Percentiles rank a stretch among this genome's conserved stretches.
phyloP scores from a whole-genome alignment of 1,140 invertebrate species.

The Brachionus asplanchnoidis region DNA sequence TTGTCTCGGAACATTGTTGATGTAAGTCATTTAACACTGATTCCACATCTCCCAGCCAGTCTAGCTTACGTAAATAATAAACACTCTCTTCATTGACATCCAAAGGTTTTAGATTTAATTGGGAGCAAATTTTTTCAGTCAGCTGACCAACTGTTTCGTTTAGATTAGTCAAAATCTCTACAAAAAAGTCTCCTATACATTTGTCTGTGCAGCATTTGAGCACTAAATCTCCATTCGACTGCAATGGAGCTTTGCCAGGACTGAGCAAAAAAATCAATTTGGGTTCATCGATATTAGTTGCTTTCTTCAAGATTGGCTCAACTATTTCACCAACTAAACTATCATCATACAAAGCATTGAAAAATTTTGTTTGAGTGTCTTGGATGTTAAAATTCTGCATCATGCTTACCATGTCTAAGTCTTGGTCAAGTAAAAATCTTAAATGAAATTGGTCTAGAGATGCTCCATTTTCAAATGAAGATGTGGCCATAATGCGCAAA shows the following conservation, averaged over 20 bases:
- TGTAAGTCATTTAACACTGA: neutral
- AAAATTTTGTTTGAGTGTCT: neutral
- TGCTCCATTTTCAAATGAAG: neutral
- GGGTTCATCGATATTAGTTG: neutral
- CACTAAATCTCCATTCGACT: neutral
- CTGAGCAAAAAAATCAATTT: neutral
- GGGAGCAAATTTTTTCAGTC: neutral
- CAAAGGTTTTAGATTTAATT: neutral
- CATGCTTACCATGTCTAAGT: neutral
- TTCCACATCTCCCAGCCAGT: conserved; percentile 17
- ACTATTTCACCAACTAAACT: neutral
- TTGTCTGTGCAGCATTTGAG: neutral
- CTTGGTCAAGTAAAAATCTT: neutral
- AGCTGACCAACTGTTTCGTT: neutral
- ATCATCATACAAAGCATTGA: neutral
- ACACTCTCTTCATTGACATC: neutral
- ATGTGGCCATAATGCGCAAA: neutral
- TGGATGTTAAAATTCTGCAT: neutral
- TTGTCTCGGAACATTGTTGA: neutral
- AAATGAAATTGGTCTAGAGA: neutral
- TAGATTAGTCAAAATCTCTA: neutral
- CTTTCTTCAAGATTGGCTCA: neutral
- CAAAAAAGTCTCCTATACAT: neutral
- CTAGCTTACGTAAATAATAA: conserved; percentile 4
- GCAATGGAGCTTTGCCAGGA: neutral